phyloP scores from a whole-genome alignment of 2,888 invertebrate genomes.

The Caenorhabditis zanzibari region DNA sequence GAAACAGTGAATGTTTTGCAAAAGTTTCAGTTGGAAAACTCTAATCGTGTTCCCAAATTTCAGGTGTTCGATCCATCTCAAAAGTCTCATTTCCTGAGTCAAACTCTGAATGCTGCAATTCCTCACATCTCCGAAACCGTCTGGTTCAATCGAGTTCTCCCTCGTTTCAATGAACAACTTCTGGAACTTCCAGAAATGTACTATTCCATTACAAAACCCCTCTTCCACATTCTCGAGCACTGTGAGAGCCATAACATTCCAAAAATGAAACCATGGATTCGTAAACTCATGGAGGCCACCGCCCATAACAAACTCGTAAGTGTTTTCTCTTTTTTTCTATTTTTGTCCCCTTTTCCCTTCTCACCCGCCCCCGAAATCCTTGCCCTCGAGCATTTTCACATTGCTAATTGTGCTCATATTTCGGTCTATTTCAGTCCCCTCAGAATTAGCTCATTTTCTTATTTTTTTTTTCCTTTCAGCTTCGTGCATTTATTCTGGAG shows the following conservation, averaged over 20 bases:
- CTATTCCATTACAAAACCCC: slow-evolving; percentile 77
- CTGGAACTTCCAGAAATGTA: slow-evolving; percentile 75
- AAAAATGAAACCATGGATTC: slow-evolving; percentile 80
- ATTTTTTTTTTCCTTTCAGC: slow-evolving; percentile 69
- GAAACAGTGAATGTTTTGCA: neutral
- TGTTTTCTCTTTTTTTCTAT: slow-evolving; percentile 28
- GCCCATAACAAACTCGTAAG: slow-evolving; percentile 70
- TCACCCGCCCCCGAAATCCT: slow-evolving; percentile 4
- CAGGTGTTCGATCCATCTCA: slow-evolving; percentile 91
- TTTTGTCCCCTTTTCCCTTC: slow-evolving; percentile 7
- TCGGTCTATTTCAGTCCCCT: slow-evolving; percentile 10
- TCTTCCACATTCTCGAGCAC: slow-evolving; percentile 80
- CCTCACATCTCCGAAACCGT: slow-evolving; percentile 80
- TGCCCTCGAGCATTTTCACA: slow-evolving; percentile 42
- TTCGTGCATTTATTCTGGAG: slow-evolving; percentile 78
- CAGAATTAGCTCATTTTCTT: slow-evolving; percentile 28
- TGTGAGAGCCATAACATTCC: slow-evolving; percentile 82
- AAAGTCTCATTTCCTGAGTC: slow-evolving; percentile 92
- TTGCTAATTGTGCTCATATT: slow-evolving; percentile 58
- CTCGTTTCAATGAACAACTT: slow-evolving; percentile 80
- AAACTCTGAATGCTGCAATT: slow-evolving; percentile 85
- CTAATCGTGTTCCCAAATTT: no score
- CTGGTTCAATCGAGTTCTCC: slow-evolving; percentile 82
- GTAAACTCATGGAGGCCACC: slow-evolving; percentile 76
- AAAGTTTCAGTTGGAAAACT: no score